Evolutionary conservation across 2,888 invertebrate species (phyloP).

Genomic region (Electrophaes corylata): DNA sequence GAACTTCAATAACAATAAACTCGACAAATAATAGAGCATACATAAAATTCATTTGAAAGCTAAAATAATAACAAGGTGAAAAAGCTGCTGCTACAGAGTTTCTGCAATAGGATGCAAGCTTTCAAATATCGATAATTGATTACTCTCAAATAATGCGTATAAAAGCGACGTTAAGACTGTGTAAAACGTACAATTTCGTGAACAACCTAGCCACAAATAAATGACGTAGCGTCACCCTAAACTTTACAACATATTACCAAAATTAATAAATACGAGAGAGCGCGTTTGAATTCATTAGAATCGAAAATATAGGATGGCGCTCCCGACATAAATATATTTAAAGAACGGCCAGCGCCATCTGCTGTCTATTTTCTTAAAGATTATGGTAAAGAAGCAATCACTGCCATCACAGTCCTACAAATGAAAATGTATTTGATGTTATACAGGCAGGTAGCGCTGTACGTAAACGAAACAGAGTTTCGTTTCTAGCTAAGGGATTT

Average conservation of each 20-base stretch:
- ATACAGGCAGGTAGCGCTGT: constrained; percentile 67
- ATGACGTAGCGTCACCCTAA: constrained; percentile 73
- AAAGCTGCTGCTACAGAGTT: constrained; percentile 49
- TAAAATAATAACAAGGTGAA: constrained; percentile 32
- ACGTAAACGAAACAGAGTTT: constrained; percentile 49
- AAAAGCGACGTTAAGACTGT: constrained; percentile 51
- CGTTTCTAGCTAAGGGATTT: constrained; percentile 47
- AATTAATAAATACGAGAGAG: constrained; percentile 14
- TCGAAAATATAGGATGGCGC: constrained; percentile 77
- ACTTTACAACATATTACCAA: constrained; percentile 39
- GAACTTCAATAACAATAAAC: neutral
- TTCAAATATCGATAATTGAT: constrained; percentile 46
- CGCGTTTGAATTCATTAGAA: constrained; percentile 3
- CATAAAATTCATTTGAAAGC: constrained; percentile 17
- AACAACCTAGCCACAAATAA: constrained; percentile 50
- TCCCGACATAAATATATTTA: constrained; percentile 51
- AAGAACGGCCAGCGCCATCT: constrained; percentile 79
- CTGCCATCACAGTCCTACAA: constrained; percentile 62
- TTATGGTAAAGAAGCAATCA: constrained; percentile 63
- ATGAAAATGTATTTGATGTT: constrained; percentile 30
- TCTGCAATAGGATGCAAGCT: constrained; percentile 47
- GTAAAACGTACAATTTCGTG: constrained; percentile 53
- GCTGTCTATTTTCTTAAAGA: constrained; percentile 43
- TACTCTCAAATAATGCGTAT: constrained; percentile 39
- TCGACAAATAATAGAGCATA: constrained; percentile 1